phyloP scores from a whole-genome alignment of 2,113 vertebrate species.

The Sula dactylatra region DNA sequence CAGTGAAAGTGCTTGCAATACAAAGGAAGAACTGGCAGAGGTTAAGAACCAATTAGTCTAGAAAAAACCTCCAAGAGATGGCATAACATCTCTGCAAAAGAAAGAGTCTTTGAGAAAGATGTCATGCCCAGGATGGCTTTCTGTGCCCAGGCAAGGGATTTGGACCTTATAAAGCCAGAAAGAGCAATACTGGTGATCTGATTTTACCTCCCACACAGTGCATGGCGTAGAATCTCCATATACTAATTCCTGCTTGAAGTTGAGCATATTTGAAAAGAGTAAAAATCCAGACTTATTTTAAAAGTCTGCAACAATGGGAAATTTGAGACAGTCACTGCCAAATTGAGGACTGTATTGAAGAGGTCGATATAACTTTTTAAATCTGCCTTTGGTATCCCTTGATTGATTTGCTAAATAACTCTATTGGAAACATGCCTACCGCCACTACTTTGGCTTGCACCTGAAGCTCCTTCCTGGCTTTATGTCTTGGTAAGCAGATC shows the following conservation, averaged over 20 bases:
- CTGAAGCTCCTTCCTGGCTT: background rate
- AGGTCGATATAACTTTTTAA: background rate
- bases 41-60: background rate
- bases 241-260: background rate
- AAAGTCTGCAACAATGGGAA: background rate
- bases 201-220: background rate
- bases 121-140: background rate
- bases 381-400: background rate
- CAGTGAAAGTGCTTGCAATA: background rate
- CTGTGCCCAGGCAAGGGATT: background rate
- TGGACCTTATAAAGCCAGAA: background rate
- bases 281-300: background rate
- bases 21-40: background rate
- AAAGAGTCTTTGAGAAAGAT: background rate
- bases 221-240: background rate
- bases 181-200: background rate
- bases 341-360: background rate
- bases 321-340: background rate
- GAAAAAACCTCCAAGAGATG: background rate
- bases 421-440: background rate
- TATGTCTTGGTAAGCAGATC: background rate
- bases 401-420: background rate
- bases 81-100: background rate
- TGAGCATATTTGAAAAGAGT: background rate
- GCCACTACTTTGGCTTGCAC: background rate